Conservation (phyloP, 2,797 vertebrate species). For the Pterois miles region DNA sequence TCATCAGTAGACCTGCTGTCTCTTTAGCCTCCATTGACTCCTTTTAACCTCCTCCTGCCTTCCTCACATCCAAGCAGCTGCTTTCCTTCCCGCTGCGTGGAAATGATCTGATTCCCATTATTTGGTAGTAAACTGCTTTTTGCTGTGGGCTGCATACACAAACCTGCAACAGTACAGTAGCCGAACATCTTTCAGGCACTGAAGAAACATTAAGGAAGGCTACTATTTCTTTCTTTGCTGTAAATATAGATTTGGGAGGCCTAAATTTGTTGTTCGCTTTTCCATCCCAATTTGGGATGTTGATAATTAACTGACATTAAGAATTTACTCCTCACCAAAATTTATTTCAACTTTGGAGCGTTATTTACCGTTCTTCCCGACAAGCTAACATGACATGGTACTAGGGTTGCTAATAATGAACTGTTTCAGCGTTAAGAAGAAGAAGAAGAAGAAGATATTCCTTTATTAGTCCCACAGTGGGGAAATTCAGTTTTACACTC, state of each 20-base stretch:
- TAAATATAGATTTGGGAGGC: conserved; percentile 50
- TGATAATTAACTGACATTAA: too few species aligned
- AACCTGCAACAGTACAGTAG: conserved; percentile 31
- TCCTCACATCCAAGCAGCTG: conserved; percentile 82
- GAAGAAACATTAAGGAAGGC: conserved; percentile 43
- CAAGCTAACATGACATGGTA: too few species aligned
- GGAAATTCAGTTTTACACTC: too few species aligned
- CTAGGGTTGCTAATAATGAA: too few species aligned
- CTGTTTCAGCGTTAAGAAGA: too few species aligned
- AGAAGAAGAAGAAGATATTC: too few species aligned
- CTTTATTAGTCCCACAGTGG: too few species aligned
- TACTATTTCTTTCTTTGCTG: conserved; percentile 40
- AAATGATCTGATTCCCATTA: conserved; percentile 79
- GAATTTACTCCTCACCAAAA: too few species aligned
- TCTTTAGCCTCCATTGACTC: conserved; percentile 89
- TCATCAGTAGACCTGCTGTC: conserved; percentile 88
- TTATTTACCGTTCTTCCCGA: too few species aligned
- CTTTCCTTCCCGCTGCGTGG: conserved; percentile 71
- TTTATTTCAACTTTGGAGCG: too few species aligned
- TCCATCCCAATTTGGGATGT: too few species aligned
- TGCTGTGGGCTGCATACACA: conserved; percentile 58
- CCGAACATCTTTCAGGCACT: conserved; percentile 36
- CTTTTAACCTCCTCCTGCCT: conserved; percentile 87
- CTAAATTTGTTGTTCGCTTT: conserved; percentile 39
- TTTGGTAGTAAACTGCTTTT: conserved; percentile 70